These are phyloP conservation scores for Tribolium castaneum DNA, from an alignment of 1,140 invertebrate species.

Conservation along the genomic window DNA sequence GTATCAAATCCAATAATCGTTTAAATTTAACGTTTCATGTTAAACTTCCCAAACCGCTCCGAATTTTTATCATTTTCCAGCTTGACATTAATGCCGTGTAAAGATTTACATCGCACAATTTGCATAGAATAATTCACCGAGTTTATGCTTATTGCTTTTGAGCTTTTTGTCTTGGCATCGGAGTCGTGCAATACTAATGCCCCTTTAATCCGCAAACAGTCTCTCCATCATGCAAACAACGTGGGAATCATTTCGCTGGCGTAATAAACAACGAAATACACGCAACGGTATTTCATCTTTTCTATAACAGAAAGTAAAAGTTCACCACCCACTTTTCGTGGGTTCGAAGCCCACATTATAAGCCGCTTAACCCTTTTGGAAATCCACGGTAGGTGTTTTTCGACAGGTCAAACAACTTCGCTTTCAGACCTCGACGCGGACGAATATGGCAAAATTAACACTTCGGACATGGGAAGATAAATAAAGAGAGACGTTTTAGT, in stretches of 20 bases:
- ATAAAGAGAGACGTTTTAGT: not conserved
- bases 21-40: too few relatives aligned
- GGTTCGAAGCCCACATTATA: slow-evolving; percentile 6
- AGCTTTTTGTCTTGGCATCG: not conserved
- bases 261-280: slow-evolving; percentile 28
- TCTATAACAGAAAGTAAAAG: slow-evolving; percentile 16
- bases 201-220: not conserved
- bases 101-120: not conserved
- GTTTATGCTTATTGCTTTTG: not conserved
- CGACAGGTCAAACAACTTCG: not conserved
- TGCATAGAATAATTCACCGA: not conserved
- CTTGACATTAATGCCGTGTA: not conserved
- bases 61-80: not conserved
- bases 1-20: not conserved
- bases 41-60: not conserved
- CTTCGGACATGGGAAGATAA: slow-evolving; percentile 2
- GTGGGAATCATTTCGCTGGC: slow-evolving; percentile 10
- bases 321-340: slow-evolving; percentile 14
- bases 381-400: slow-evolving; percentile 1
- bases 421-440: not conserved
- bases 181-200: not conserved
- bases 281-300: slow-evolving; percentile 31
- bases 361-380: slow-evolving; percentile 6
- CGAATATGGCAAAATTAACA: slow-evolving; percentile 8
- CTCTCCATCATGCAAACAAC: slow-evolving; percentile 7